Conservation (phyloP, 2,888 invertebrate species). For the Venusia cambrica region DNA sequence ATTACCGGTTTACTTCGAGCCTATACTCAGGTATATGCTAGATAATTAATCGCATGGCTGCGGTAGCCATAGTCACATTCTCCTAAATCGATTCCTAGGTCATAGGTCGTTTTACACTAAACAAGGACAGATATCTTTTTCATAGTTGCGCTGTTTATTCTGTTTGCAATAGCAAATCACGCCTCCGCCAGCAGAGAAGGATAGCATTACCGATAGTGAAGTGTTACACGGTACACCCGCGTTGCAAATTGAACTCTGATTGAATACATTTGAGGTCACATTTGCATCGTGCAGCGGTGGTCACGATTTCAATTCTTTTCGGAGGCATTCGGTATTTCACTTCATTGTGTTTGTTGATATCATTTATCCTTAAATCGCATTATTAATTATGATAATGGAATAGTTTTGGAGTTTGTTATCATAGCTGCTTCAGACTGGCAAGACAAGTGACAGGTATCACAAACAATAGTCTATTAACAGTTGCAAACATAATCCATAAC, state of each 20-base stretch:
- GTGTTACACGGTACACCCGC: constrained; percentile 53
- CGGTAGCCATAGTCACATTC: constrained; percentile 65
- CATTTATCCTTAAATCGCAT: constrained; percentile 46
- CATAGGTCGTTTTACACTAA: constrained; percentile 69
- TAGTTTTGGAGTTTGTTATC: constrained; percentile 51
- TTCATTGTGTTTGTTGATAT: constrained; percentile 64
- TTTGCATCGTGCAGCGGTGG: constrained; percentile 35
- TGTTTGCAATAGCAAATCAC: constrained; percentile 72
- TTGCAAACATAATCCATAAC: too few species aligned
- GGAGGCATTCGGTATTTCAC: constrained; percentile 63
- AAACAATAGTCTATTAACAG: too few species aligned
- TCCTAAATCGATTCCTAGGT: constrained; percentile 73
- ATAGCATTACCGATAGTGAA: constrained; percentile 70
- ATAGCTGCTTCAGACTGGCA: constrained; percentile 21
- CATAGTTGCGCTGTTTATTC: constrained; percentile 58
- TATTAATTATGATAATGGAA: constrained; percentile 47
- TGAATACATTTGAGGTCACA: constrained; percentile 44
- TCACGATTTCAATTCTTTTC: constrained; percentile 68
- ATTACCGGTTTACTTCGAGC: constrained; percentile 50
- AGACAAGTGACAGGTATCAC: neutral
- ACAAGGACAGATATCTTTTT: constrained; percentile 65
- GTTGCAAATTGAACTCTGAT: constrained; percentile 58
- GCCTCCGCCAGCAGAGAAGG: constrained; percentile 68
- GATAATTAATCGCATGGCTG: constrained; percentile 65
- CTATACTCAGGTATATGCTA: constrained; percentile 36